These are phyloP conservation scores for Holocentrus rufus DNA, from an alignment of 2,797 vertebrate species.

Conservation along the genomic window DNA sequence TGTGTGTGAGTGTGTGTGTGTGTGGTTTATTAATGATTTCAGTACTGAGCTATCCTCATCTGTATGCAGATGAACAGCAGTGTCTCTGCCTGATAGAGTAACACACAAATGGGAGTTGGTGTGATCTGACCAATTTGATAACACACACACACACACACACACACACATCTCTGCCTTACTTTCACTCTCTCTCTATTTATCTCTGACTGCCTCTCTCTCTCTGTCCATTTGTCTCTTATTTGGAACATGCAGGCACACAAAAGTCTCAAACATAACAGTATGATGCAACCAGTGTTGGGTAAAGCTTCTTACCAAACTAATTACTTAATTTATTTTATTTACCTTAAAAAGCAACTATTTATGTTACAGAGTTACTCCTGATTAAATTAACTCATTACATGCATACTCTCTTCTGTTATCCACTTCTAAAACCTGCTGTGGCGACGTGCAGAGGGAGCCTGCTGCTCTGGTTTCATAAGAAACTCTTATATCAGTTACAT, in stretches of 20 bases:
- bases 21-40: constrained; percentile 70
- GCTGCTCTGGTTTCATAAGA: no score
- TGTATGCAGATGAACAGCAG: constrained; percentile 69
- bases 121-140: constrained; percentile 12
- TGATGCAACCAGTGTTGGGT: no score
- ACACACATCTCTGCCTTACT: not conserved
- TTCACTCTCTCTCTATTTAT: not conserved
- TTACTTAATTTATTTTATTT: no score
- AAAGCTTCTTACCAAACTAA: no score
- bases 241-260: not conserved
- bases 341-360: no score
- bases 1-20: constrained; percentile 52
- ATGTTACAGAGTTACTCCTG: no score
- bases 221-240: not conserved
- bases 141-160: constrained; percentile 24
- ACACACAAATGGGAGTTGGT: constrained; percentile 21
- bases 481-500: no score
- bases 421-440: no score
- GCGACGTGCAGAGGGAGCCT: no score
- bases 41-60: constrained; percentile 67
- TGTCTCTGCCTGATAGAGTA: constrained; percentile 49
- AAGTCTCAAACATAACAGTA: not conserved
- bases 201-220: not conserved
- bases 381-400: no score
- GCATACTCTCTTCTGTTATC: no score